These are phyloP conservation scores for Zaprionus lachaisei DNA, from an alignment of 1,140 invertebrate genomes.

Conservation along the genomic window DNA sequence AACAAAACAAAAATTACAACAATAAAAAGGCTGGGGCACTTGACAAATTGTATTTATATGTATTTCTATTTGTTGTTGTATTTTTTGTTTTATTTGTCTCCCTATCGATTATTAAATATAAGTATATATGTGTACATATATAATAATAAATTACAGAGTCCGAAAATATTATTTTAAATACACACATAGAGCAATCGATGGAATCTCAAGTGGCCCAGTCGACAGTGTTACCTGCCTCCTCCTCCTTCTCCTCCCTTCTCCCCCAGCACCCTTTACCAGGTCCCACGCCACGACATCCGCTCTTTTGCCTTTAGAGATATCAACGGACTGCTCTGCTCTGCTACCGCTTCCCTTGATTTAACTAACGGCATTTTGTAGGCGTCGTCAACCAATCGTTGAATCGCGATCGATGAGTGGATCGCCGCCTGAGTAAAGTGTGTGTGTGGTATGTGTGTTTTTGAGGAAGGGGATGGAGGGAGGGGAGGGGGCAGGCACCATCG, in stretches of 20 bases:
- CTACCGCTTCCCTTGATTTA: conserved; percentile 16
- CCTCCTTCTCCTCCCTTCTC: too few relatives aligned
- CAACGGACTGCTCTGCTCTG: background rate
- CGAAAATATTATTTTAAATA: conserved; percentile 62
- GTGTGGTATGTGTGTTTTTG: background rate
- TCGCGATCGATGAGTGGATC: conserved; percentile 20
- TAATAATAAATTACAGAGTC: conserved; percentile 64
- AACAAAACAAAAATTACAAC: conserved; percentile 28
- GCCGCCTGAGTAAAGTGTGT: background rate
- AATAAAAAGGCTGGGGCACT: conserved; percentile 18
- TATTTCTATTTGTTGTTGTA: background rate
- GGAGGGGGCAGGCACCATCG: background rate
- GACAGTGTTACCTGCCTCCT: background rate
- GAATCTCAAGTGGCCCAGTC: conserved; percentile 45
- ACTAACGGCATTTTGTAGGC: conserved; percentile 7
- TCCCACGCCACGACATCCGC: conserved; percentile 21
- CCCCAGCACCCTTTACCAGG: background rate
- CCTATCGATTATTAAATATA: conserved; percentile 29
- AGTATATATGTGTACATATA: conserved; percentile 17
- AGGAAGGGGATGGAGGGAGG: too few relatives aligned
- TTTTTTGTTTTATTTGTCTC: conserved; percentile 8
- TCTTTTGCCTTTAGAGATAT: conserved; percentile 28
- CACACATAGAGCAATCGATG: conserved; percentile 48
- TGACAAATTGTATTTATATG: conserved; percentile 12
- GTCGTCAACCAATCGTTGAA: conserved; percentile 27